phyloP scores from a whole-genome alignment of 1,140 invertebrate genomes.

The Scaptomyza graminum region DNA sequence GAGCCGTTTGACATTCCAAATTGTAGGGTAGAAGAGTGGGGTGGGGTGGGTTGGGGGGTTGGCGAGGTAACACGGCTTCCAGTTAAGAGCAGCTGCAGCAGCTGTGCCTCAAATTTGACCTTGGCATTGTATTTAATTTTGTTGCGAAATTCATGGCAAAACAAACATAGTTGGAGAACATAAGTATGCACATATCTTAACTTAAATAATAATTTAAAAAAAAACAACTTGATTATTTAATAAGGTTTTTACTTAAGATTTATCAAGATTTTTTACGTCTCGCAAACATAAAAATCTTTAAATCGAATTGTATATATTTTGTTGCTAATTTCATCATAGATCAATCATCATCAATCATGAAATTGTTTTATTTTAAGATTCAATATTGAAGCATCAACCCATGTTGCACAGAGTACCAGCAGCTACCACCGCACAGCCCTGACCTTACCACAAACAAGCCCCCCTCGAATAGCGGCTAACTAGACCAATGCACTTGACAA shows the following conservation, averaged over 20 bases:
- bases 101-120: constrained; percentile 63
- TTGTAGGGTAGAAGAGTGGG: too few relatives aligned
- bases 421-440: constrained; percentile 17
- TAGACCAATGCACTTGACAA: constrained; percentile 11
- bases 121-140: constrained; percentile 80
- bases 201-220: constrained; percentile 4
- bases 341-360: not conserved
- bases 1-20: constrained; percentile 75
- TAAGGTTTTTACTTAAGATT: too few relatives aligned
- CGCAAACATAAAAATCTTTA: too few relatives aligned
- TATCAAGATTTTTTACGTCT: too few relatives aligned
- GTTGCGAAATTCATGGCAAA: constrained; percentile 69
- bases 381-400: not conserved
- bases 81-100: constrained; percentile 27
- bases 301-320: too few relatives aligned
- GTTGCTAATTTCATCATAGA: not conserved
- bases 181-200: constrained; percentile 39
- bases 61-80: not conserved
- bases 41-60: constrained; percentile 14
- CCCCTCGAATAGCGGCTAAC: not conserved
- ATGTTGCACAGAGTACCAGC: not conserved
- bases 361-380: not conserved
- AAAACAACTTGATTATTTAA: not conserved
- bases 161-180: constrained; percentile 28
- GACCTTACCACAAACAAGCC: constrained; percentile 32